Evolutionary conservation across 2,888 invertebrate genomes (phyloP).

Genomic region (Physocephala rufipes): DNA sequence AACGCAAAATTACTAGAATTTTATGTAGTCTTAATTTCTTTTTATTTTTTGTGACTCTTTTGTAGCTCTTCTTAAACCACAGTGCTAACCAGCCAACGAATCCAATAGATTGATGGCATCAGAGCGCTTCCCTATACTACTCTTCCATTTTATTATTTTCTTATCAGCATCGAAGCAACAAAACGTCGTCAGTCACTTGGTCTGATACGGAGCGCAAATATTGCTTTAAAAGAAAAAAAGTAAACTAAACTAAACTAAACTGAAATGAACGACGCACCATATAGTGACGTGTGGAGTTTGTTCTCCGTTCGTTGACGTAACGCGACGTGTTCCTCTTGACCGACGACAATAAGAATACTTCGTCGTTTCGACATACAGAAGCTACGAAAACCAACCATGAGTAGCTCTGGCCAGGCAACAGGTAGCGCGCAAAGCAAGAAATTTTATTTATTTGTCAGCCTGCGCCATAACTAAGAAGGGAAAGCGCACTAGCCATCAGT

Average conservation of each 20-base stretch:
- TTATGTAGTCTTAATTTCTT: too few relatives aligned
- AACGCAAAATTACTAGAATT: too few relatives aligned
- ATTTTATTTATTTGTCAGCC: too few relatives aligned
- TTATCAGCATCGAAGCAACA: slow-evolving; percentile 23
- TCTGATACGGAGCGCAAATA: slow-evolving; percentile 29
- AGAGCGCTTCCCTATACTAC: background rate
- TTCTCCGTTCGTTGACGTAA: slow-evolving; percentile 29
- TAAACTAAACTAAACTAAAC: too few relatives aligned
- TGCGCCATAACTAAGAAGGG: too few relatives aligned
- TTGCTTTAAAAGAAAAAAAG: slow-evolving; percentile 3
- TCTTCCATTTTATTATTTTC: slow-evolving; percentile 21
- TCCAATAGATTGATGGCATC: background rate
- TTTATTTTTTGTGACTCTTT: too few relatives aligned
- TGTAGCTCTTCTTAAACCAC: background rate
- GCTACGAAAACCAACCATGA: slow-evolving; percentile 1
- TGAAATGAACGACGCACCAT: too few relatives aligned
- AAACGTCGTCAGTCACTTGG: slow-evolving; percentile 14
- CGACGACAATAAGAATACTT: slow-evolving; percentile 25
- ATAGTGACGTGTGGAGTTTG: slow-evolving; percentile 11
- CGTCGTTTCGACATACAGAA: slow-evolving; percentile 8
- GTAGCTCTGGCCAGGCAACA: slow-evolving; percentile 23
- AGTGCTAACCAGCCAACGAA: background rate
- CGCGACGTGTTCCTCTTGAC: slow-evolving; percentile 8
- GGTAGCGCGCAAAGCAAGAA: slow-evolving; percentile 12
- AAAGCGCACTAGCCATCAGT: background rate